A percentile compares a stretch with the other conserved stretches of the same genome.
phyloP scores from a whole-genome alignment of 2,113 vertebrate species.

The Galemys pyrenaicus region DNA sequence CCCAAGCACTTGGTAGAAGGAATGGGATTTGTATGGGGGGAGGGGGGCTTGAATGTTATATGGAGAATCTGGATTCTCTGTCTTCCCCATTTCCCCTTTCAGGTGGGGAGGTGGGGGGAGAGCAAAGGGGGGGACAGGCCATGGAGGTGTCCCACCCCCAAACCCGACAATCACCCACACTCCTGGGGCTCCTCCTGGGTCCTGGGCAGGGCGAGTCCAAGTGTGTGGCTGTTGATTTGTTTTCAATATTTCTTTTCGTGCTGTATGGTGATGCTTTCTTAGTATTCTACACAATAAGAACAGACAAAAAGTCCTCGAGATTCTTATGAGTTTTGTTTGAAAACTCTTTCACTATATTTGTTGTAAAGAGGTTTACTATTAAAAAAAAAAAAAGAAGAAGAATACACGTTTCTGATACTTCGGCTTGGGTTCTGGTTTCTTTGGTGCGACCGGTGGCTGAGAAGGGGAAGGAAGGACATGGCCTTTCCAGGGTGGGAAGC shows the following conservation, averaged over 20 bases:
- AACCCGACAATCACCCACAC: conserved; percentile 85
- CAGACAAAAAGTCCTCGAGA: conserved; percentile 78
- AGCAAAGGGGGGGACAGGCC: conserved; percentile 19
- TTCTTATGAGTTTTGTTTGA: conserved; percentile 88
- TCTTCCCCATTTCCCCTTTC: conserved; percentile 61
- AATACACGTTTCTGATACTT: conserved; percentile 85
- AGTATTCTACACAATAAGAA: conserved; percentile 86
- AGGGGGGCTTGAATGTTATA: conserved; percentile 47
- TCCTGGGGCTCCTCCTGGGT: conserved; percentile 79
- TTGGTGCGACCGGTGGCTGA: conserved; percentile 18
- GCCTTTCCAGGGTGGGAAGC: not conserved
- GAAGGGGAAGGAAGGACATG: not conserved
- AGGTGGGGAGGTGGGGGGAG: not conserved
- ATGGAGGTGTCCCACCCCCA: conserved; percentile 50
- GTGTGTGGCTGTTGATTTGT: conserved; percentile 79
- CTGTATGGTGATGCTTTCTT: conserved; percentile 87
- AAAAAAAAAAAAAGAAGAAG: conserved; percentile 82
- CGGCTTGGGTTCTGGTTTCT: conserved; percentile 71
- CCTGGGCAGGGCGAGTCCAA: conserved; percentile 80
- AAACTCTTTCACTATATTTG: conserved; percentile 91
- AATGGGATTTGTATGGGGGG: conserved; percentile 51
- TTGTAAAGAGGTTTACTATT: conserved; percentile 91
- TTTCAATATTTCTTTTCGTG: conserved; percentile 84
- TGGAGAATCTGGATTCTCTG: conserved; percentile 73
- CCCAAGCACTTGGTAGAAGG: conserved; percentile 19